phyloP scores from a whole-genome alignment of 2,888 invertebrate species.

The Aromia moschata region DNA sequence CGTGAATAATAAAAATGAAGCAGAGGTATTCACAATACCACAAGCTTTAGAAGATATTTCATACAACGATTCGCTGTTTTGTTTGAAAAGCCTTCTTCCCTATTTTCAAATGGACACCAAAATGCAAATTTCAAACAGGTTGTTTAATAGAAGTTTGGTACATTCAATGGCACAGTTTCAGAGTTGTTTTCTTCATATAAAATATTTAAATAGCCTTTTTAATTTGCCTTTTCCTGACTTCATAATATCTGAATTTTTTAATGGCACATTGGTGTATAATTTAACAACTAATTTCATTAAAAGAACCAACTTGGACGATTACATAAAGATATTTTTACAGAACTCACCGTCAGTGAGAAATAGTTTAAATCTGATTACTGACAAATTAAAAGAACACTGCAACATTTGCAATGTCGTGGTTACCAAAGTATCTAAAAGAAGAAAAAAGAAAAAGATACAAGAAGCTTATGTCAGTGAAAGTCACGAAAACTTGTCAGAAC shows the following conservation, averaged over 20 bases:
- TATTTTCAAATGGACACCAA: conserved; percentile 70
- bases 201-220: conserved; percentile 73
- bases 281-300: conserved; percentile 70
- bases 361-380: conserved; percentile 25
- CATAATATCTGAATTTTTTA: conserved; percentile 71
- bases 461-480: conserved; percentile 29
- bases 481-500: conserved; percentile 35
- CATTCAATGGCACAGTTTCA: conserved; percentile 76
- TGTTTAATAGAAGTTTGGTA: conserved; percentile 68
- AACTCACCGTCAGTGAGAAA: conserved; percentile 25
- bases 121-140: conserved; percentile 65
- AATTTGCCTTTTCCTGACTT: conserved; percentile 68
- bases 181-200: conserved; percentile 68
- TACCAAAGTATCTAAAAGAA: conserved; percentile 11
- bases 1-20: neutral
- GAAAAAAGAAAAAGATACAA: conserved; percentile 32
- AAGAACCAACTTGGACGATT: conserved; percentile 45
- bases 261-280: conserved; percentile 83
- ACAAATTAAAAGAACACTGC: conserved; percentile 20
- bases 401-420: no score
- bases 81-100: conserved; percentile 68
- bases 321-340: conserved; percentile 42
- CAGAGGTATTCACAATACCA: conserved; percentile 49
- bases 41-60: conserved; percentile 66
- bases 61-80: conserved; percentile 68